Evolutionary conservation across 2,113 vertebrate species (phyloP).

Genomic region (Cynopterus brachyotis): DNA sequence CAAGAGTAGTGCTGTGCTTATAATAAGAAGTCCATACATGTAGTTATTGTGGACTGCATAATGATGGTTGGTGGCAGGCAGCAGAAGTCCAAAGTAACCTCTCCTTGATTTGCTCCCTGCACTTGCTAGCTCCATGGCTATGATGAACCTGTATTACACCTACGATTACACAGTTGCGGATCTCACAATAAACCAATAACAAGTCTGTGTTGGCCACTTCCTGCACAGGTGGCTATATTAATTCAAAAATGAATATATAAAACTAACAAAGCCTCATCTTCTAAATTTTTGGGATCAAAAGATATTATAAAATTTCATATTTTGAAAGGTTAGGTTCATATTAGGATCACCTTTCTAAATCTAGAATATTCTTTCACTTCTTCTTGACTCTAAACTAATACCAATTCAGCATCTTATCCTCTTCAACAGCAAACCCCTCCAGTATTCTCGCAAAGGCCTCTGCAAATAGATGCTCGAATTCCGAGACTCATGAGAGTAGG

Average conservation of each 20-base stretch:
- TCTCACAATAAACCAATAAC: neutral
- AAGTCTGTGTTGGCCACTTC: neutral
- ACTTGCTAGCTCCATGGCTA: neutral
- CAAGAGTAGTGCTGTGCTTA: neutral
- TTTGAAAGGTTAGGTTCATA: neutral
- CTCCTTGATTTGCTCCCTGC: neutral
- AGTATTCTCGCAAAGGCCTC: neutral
- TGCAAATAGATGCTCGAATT: neutral
- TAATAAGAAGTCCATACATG: neutral
- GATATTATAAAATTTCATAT: neutral
- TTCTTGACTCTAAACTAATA: neutral
- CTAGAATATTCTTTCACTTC: neutral
- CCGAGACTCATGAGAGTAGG: neutral
- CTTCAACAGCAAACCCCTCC: neutral
- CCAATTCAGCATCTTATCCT: neutral
- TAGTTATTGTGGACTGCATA: accelerated
- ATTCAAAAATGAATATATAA: neutral
- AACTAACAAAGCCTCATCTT: neutral
- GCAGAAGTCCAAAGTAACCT: neutral
- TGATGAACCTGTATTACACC: neutral
- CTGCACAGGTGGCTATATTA: neutral
- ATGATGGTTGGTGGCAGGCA: neutral
- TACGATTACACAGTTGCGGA: neutral
- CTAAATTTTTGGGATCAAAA: neutral
- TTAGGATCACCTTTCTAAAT: neutral